A percentile compares a stretch with the other conserved stretches of the same genome.
Conservation (phyloP, 2,113 vertebrate genomes). For the Notarius lentiginosus region DNA sequence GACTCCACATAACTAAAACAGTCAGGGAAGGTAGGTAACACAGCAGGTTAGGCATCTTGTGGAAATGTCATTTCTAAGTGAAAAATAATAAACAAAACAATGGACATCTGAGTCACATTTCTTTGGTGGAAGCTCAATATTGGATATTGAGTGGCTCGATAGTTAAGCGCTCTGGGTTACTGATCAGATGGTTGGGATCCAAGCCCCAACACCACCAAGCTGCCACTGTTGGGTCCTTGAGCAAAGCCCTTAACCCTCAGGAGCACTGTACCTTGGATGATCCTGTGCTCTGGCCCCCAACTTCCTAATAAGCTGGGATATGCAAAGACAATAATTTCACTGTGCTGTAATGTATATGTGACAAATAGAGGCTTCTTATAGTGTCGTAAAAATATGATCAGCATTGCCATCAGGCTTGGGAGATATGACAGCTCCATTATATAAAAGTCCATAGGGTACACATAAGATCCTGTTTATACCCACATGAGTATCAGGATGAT, state of each 20-base stretch:
- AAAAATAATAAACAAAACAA: not conserved
- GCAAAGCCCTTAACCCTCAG: too few species aligned
- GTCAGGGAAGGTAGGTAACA: not conserved
- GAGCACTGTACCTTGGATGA: too few species aligned
- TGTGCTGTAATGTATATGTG: too few species aligned
- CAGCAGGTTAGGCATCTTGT: not conserved
- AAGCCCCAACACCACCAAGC: too few species aligned
- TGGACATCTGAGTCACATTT: not conserved
- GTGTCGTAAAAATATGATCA: not conserved
- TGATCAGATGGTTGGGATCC: too few species aligned
- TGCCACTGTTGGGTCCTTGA: too few species aligned
- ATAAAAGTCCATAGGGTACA: not conserved
- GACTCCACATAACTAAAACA: slow-evolving; percentile 67
- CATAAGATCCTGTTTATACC: not conserved
- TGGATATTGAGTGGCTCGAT: too few species aligned
- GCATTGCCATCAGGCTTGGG: not conserved
- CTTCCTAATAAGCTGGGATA: too few species aligned
- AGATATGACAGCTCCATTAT: not conserved
- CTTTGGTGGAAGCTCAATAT: not conserved
- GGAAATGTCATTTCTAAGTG: not conserved
- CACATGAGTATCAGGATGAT: not conserved
- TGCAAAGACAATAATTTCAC: too few species aligned
- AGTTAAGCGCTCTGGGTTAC: too few species aligned
- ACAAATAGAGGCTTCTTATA: too few species aligned
- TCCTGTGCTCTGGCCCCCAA: too few species aligned